A percentile compares a stretch with the other conserved stretches of the same genome.
Evolutionary conservation across 2,888 invertebrate genomes (phyloP).

Genomic region (Nemoura dubitans): DNA sequence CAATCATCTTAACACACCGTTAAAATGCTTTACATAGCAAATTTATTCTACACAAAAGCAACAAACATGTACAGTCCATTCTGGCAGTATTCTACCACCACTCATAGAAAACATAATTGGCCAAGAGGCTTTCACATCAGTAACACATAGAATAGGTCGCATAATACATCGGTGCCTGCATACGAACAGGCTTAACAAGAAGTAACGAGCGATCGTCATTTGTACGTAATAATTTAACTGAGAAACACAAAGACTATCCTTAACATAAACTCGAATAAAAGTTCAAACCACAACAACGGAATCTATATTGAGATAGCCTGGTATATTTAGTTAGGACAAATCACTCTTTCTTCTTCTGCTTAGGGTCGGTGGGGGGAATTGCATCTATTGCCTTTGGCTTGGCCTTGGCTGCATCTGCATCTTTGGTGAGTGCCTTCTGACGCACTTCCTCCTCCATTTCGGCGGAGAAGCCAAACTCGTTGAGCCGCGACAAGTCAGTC

Average conservation of each 20-base stretch:
- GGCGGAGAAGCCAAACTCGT: constrained; percentile 98
- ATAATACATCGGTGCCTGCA: background rate
- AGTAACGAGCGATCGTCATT: background rate
- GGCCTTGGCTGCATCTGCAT: background rate
- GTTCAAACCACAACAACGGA: background rate
- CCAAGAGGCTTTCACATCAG: background rate
- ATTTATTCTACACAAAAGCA: constrained; percentile 12
- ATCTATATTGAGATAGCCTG: background rate
- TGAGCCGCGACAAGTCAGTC: constrained; percentile 92
- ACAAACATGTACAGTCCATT: background rate
- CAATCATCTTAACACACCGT: no score
- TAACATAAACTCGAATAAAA: background rate
- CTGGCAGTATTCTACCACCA: background rate
- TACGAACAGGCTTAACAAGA: background rate
- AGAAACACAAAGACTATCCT: constrained; percentile 4
- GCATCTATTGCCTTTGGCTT: background rate
- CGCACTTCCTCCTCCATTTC: constrained; percentile 77
- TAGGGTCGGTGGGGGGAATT: constrained; percentile 22
- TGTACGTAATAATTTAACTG: constrained; percentile 7
- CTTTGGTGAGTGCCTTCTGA: background rate
- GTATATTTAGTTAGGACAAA: no score
- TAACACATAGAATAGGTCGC: background rate
- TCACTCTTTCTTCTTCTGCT: constrained; percentile 36
- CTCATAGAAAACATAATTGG: background rate
- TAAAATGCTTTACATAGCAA: background rate